Evolutionary conservation across 2,888 invertebrate species (phyloP), one percentile per base, ranked within the genome.

Genomic region (Timandra comae): DNA sequence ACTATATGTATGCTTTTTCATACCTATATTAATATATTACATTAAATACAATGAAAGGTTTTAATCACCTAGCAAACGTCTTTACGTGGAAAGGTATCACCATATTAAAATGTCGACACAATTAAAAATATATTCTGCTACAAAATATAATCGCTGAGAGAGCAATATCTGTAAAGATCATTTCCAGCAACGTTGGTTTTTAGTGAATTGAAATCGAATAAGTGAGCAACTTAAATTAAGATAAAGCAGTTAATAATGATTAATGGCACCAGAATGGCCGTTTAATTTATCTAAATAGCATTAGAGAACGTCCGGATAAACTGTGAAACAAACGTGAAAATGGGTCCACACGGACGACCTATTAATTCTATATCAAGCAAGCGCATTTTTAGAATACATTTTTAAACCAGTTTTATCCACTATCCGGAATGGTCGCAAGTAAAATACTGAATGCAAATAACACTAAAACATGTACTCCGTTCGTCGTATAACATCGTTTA

Each of bases 131-230:
- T 16, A 16, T 16, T 16, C 16, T 16, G 4, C 4, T 16, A n/a
- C 6, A 16, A 16, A 35, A 13, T 20, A 12, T 6, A 29, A 21
- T 10, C 33, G 32, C 43, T 39, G 35, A 43, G 38, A 46, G 37
- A 36, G 30, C 42, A 29, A 41, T 50, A 48, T 47, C 43, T 39
- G 29, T 29, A 30, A 37, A 45, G 55, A 60, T 62, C 55, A 51
- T 60, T 62, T 55, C n/a, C n/a, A n/a, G n/a, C n/a, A 59, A 41
- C 43, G n/a, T 30, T 34, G 47, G 41, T 52, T 42, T 38, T 45
- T 26, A 43, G 29, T 36, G 38, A 50, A 35, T 38, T 43, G 52
- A 52, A 38, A 49, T 38, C 38, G 39, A 37, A 55, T 49, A 44
- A 3, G 16, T 56, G 57, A 52, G 46, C 41, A 40, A 41, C 52